Evolutionary conservation across 2,113 vertebrate species (phyloP).

Genomic region (Strix uralensis): DNA sequence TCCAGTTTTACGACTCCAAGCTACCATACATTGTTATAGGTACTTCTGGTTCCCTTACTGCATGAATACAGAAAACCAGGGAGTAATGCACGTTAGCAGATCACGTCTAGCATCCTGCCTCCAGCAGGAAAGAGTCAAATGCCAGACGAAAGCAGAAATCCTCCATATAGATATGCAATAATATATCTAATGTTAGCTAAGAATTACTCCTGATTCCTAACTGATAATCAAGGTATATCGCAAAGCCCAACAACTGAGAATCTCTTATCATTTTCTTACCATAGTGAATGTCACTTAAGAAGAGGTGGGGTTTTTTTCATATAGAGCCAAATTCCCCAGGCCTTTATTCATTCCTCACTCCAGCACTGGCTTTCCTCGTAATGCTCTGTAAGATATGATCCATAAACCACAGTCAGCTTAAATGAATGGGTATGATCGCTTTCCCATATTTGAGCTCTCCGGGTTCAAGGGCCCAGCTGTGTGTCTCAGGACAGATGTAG

Average conservation of each 20-base stretch:
- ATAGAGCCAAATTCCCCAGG: not conserved
- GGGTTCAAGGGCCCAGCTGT: not conserved
- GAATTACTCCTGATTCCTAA: not conserved
- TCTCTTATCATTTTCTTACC: not conserved
- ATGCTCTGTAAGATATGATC: not conserved
- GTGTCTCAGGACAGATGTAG: not conserved
- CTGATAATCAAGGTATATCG: not conserved
- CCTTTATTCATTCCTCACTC: not conserved
- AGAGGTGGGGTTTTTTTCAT: not conserved
- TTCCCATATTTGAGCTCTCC: not conserved
- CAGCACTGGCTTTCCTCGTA: accelerated
- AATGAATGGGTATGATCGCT: not conserved
- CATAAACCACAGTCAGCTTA: not conserved
- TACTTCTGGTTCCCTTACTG: not conserved
- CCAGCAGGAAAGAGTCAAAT: not conserved
- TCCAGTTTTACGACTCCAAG: not conserved
- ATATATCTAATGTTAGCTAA: not conserved
- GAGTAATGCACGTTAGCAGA: not conserved
- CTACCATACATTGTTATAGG: not conserved
- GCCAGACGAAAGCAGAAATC: not conserved
- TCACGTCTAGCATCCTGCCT: not conserved
- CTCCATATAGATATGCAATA: not conserved
- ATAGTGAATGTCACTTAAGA: not conserved
- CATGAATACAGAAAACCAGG: not conserved
- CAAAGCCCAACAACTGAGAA: not conserved